A percentile compares a stretch with the other conserved stretches of the same genome.
phyloP scores from a whole-genome alignment of 2,888 invertebrate species.

The Parapristionchus giblindavisi region DNA sequence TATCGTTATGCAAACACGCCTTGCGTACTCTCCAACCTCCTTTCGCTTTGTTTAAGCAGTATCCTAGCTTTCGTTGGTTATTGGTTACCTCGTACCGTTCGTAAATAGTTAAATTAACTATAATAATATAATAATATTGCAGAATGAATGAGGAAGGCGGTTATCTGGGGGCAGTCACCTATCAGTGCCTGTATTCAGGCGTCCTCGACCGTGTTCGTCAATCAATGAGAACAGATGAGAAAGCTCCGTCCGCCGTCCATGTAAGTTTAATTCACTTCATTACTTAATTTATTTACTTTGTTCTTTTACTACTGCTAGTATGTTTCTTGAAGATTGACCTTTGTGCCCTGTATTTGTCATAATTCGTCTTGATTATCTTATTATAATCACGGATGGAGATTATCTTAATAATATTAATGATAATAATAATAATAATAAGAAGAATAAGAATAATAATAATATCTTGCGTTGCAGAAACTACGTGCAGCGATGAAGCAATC shows the following conservation, averaged over 20 bases:
- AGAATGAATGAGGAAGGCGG: slow-evolving; percentile 61
- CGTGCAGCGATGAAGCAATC: slow-evolving; percentile 55
- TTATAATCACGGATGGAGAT: neutral
- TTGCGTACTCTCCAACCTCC: too few relatives aligned
- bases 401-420: neutral
- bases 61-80: too few relatives aligned
- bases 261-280: neutral
- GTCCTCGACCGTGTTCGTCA: slow-evolving; percentile 57
- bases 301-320: neutral
- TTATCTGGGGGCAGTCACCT: slow-evolving; percentile 67
- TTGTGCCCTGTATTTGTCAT: too few relatives aligned
- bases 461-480: slow-evolving; percentile 47
- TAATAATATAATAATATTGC: too few relatives aligned
- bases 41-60: too few relatives aligned
- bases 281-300: neutral
- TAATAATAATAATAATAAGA: slow-evolving; percentile 7
- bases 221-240: slow-evolving; percentile 31
- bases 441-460: neutral
- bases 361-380: neutral
- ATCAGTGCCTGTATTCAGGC: slow-evolving; percentile 62
- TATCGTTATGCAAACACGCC: too few relatives aligned
- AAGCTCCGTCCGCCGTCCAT: slow-evolving; percentile 32
- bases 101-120: too few relatives aligned
- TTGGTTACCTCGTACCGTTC: too few relatives aligned
- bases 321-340: neutral